A percentile compares a stretch with the other conserved stretches of the same genome.
Evolutionary conservation across 2,797 vertebrate species (phyloP).

Genomic region (Sus cebifrons): DNA sequence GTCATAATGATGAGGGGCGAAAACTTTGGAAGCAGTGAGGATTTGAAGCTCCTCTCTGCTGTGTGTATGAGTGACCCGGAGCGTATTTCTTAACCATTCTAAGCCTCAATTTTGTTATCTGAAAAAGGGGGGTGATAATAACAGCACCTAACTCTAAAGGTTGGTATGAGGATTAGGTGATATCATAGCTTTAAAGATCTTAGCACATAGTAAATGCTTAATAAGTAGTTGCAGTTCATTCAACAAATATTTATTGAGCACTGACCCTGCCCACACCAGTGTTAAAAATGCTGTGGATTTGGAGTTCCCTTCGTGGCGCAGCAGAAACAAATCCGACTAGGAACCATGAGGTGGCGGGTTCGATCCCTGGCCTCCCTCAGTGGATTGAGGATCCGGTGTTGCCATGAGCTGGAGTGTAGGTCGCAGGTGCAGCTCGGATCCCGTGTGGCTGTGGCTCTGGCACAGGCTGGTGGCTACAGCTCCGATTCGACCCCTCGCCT

Average conservation of each 20-base stretch:
- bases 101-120: constrained; percentile 66
- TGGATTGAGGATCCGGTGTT: too few relatives aligned
- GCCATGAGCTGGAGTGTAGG: too few relatives aligned
- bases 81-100: neutral
- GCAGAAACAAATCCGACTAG: too few relatives aligned
- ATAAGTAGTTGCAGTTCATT: constrained; percentile 36
- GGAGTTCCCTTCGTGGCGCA: too few relatives aligned
- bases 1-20: neutral
- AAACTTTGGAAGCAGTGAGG: neutral
- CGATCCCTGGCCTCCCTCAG: too few relatives aligned
- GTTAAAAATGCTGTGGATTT: constrained; percentile 23
- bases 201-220: constrained; percentile 49
- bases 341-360: too few relatives aligned
- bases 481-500: too few relatives aligned
- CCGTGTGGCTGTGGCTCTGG: too few relatives aligned
- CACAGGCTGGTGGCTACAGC: too few relatives aligned
- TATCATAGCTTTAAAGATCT: constrained; percentile 20
- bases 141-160: neutral
- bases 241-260: neutral
- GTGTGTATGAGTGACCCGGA: neutral
- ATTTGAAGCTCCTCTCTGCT: neutral
- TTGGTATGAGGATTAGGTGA: constrained; percentile 28
- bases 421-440: too few relatives aligned
- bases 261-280: neutral
- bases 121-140: neutral